Conservation (phyloP, 2,888 invertebrate species). For the Bombyx huttoni region DNA sequence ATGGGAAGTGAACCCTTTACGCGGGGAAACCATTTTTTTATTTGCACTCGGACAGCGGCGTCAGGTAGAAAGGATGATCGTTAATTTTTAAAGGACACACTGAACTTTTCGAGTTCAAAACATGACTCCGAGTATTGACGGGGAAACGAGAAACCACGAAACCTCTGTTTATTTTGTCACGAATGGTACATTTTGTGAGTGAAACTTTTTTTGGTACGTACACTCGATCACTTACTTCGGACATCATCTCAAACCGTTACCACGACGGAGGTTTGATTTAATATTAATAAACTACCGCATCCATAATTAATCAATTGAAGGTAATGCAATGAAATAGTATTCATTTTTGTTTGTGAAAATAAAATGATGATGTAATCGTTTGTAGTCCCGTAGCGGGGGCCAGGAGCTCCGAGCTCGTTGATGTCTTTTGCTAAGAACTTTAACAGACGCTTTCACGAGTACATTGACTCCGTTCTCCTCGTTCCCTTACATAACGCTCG, state of each 20-base stretch:
- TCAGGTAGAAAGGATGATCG: slow-evolving; percentile 73
- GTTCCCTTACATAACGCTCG: slow-evolving; percentile 7
- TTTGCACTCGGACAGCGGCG: slow-evolving; percentile 71
- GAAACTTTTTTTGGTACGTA: no score
- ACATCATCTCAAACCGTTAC: no score
- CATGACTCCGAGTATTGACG: slow-evolving; percentile 27
- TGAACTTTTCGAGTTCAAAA: slow-evolving; percentile 41
- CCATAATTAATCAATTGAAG: no score
- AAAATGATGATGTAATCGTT: background rate
- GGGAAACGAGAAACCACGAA: no score
- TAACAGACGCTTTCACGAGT: slow-evolving; percentile 45
- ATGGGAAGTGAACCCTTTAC: slow-evolving; percentile 75
- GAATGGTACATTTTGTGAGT: no score
- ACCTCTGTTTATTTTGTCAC: no score
- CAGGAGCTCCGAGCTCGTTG: slow-evolving; percentile 38
- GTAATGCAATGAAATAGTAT: background rate
- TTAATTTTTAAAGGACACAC: slow-evolving; percentile 69
- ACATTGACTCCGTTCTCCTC: slow-evolving; percentile 32
- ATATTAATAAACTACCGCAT: no score
- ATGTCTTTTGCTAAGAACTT: slow-evolving; percentile 60
- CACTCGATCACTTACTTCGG: no score
- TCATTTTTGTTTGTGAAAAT: background rate
- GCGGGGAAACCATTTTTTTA: slow-evolving; percentile 69
- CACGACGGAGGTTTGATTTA: no score
- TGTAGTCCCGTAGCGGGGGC: slow-evolving; percentile 9